These are phyloP conservation scores for Leucophenga maculata DNA, from an alignment of 2,888 invertebrate species.

Conservation along the genomic window DNA sequence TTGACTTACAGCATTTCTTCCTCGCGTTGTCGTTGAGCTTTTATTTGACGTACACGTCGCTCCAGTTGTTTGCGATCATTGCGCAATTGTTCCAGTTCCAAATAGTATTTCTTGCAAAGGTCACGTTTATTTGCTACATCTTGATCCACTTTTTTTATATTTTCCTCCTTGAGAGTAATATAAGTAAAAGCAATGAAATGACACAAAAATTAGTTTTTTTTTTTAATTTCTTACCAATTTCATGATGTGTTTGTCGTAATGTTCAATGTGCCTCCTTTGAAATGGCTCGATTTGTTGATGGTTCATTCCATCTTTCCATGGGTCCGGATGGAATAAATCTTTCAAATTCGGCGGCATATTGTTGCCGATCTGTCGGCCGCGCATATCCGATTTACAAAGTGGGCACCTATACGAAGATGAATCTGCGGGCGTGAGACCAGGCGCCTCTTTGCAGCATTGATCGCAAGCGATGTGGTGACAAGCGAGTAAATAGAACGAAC, in stretches of 20 bases:
- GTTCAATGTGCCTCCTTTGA: conserved; percentile 50
- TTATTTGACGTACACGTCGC: conserved; percentile 36
- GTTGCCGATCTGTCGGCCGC: conserved; percentile 57
- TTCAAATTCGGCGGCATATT: conserved; percentile 57
- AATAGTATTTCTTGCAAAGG: conserved; percentile 40
- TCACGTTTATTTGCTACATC: conserved; percentile 37
- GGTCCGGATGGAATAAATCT: conserved; percentile 62
- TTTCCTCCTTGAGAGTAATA: conserved; percentile 31
- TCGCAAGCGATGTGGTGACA: conserved; percentile 61
- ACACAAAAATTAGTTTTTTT: not conserved
- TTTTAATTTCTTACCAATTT: conserved; percentile 42
- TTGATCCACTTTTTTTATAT: conserved; percentile 25
- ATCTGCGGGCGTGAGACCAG: conserved; percentile 41
- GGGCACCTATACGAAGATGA: conserved; percentile 51
- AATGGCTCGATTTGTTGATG: conserved; percentile 47
- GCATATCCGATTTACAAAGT: conserved; percentile 50
- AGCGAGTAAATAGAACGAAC: conserved; percentile 56
- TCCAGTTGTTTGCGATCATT: conserved; percentile 41
- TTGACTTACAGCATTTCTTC: not conserved
- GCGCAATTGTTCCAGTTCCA: conserved; percentile 35
- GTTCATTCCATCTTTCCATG: conserved; percentile 49
- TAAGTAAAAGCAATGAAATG: not conserved
- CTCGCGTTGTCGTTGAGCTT: conserved; percentile 28
- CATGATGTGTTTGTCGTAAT: conserved; percentile 44
- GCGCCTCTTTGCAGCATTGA: conserved; percentile 49